phyloP scores from a whole-genome alignment of 1,140 invertebrate genomes.

The Drosophila nannoptera region DNA sequence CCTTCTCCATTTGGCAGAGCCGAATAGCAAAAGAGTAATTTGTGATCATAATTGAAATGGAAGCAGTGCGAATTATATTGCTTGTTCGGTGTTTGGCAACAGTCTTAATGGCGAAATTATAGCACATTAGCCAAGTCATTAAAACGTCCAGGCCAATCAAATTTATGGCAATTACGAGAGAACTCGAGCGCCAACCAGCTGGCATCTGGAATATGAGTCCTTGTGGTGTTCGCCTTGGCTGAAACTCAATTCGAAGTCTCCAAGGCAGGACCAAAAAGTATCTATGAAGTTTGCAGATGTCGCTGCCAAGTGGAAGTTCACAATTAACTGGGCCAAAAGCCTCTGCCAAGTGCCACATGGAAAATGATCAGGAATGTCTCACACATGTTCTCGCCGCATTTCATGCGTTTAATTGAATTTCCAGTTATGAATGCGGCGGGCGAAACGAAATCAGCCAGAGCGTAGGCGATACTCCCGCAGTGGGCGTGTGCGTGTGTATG shows the following conservation, averaged over 20 bases:
- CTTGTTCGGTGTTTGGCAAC: conserved; percentile 22
- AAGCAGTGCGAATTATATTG: neutral
- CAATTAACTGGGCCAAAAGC: conserved; percentile 28
- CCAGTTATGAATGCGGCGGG: conserved; percentile 10
- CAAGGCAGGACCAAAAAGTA: conserved; percentile 10
- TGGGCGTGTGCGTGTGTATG: neutral
- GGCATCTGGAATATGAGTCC: conserved; percentile 17
- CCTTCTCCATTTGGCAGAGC: neutral
- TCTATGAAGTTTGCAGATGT: conserved; percentile 28
- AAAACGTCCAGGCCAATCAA: conserved; percentile 30
- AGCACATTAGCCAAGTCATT: conserved; percentile 29
- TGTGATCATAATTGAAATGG: conserved; percentile 3
- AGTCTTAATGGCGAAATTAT: conserved; percentile 15
- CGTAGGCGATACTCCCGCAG: neutral
- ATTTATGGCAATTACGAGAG: conserved; percentile 36
- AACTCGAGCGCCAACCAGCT: conserved; percentile 12
- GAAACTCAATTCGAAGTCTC: conserved; percentile 7
- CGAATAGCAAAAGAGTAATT: neutral
- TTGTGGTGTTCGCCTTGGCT: conserved; percentile 7
- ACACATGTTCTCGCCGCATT: conserved; percentile 48
- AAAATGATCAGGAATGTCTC: conserved; percentile 47
- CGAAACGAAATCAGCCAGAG: conserved; percentile 21
- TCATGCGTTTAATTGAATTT: conserved; percentile 68
- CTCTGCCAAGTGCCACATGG: neutral
- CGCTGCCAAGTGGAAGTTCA: conserved; percentile 19